phyloP scores from a whole-genome alignment of 2,113 vertebrate species.

The Caretta caretta region DNA sequence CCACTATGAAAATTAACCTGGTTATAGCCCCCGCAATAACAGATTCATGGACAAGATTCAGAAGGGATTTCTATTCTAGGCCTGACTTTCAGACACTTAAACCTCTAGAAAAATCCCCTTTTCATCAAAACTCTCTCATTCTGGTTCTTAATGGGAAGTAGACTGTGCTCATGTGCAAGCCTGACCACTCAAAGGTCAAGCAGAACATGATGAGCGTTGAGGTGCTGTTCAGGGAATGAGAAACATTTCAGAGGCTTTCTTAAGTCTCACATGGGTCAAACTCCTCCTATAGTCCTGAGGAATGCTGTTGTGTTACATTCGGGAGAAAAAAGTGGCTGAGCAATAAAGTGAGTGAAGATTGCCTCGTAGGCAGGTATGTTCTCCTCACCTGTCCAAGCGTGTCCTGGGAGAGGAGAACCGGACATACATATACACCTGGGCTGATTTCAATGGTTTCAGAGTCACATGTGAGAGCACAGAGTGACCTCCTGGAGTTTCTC shows the following conservation, averaged over 20 bases:
- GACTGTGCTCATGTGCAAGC: not conserved
- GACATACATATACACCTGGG: not conserved
- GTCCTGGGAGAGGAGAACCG: conserved; percentile 22
- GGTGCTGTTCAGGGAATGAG: not conserved
- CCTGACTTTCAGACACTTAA: not conserved
- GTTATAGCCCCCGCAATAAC: not conserved
- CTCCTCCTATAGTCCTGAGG: conserved; percentile 1
- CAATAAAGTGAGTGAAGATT: conserved; percentile 3
- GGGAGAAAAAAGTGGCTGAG: conserved; percentile 53
- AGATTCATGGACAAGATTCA: not conserved
- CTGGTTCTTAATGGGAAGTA: not conserved
- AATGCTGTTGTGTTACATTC: conserved; percentile 41
- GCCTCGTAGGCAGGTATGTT: conserved; percentile 18
- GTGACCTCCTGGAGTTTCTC: not conserved
- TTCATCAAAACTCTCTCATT: not conserved
- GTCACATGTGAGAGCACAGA: not conserved
- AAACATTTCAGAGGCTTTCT: not conserved
- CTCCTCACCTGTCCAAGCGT: conserved; percentile 44
- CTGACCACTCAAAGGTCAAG: not conserved
- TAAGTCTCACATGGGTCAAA: not conserved
- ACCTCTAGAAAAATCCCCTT: not conserved
- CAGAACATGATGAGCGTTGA: not conserved
- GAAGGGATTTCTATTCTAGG: not conserved
- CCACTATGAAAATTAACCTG: not conserved
- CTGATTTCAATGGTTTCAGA: conserved; percentile 16